Conservation (phyloP, 2,113 vertebrate species). For the Scophthalmus maximus region DNA sequence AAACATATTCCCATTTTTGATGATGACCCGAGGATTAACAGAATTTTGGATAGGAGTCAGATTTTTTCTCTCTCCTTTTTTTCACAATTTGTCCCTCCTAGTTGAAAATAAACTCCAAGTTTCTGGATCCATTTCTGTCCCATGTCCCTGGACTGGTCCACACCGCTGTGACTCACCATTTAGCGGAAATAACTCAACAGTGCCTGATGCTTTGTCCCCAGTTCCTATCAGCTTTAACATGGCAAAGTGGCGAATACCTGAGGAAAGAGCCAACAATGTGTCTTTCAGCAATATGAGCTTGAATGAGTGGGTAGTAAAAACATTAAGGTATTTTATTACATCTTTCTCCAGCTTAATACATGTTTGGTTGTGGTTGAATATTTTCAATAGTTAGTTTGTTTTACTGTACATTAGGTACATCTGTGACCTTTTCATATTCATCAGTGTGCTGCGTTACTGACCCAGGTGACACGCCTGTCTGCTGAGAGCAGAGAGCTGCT, state of each 20-base stretch:
- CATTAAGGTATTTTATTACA: neutral
- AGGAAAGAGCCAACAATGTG: neutral
- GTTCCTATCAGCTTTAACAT: conserved; percentile 79
- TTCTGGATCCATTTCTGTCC: too few species aligned
- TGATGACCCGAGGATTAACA: too few species aligned
- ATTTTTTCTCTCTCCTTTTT: too few species aligned
- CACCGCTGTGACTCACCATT: conserved; percentile 73
- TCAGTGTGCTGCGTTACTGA: conserved; percentile 40
- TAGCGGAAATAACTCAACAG: conserved; percentile 81
- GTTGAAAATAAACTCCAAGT: neutral
- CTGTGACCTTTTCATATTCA: too few species aligned
- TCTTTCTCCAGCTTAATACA: too few species aligned
- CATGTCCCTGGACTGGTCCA: neutral
- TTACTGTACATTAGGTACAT: too few species aligned
- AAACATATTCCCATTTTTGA: too few species aligned
- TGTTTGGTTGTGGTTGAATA: too few species aligned
- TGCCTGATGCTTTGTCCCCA: conserved; percentile 76
- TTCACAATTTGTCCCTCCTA: too few species aligned
- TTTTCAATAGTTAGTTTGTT: too few species aligned
- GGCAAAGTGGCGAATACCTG: conserved; percentile 86
- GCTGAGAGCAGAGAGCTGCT: conserved; percentile 80
- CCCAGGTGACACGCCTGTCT: conserved; percentile 83
- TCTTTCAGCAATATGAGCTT: neutral
- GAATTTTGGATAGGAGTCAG: too few species aligned
- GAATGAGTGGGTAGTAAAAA: neutral